phyloP scores from a whole-genome alignment of 1,140 invertebrate genomes.

The Papilio polyxenes region DNA sequence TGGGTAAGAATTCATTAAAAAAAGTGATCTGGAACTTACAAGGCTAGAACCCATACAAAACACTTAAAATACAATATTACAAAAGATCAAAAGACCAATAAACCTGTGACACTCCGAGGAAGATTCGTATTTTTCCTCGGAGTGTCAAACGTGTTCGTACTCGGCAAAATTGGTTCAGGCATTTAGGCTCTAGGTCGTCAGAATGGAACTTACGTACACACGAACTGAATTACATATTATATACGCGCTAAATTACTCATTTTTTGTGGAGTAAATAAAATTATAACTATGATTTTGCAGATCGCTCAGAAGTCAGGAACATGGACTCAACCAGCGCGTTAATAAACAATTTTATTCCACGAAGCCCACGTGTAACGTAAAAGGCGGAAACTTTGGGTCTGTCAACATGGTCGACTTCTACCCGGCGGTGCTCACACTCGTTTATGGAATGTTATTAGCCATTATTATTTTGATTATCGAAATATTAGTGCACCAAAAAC shows the following conservation, averaged over 20 bases:
- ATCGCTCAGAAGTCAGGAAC: constrained; percentile 80
- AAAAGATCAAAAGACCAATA: too few species aligned
- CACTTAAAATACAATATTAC: too few species aligned
- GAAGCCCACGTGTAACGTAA: constrained; percentile 80
- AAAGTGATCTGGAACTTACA: neutral
- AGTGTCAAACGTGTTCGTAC: too few species aligned
- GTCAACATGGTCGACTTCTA: constrained; percentile 81
- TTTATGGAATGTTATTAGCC: constrained; percentile 70
- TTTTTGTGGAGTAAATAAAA: neutral
- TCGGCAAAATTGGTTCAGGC: too few species aligned
- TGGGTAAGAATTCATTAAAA: constrained; percentile 67
- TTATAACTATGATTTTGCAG: constrained; percentile 55
- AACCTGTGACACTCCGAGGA: too few species aligned
- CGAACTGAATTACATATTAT: too few species aligned
- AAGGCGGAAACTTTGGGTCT: constrained; percentile 77
- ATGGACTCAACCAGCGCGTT: constrained; percentile 80
- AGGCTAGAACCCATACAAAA: too few species aligned
- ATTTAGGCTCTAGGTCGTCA: too few species aligned
- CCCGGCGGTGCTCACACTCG: constrained; percentile 68
- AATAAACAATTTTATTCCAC: constrained; percentile 80
- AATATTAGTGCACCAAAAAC: constrained; percentile 47
- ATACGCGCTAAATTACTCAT: too few species aligned
- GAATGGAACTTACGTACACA: too few species aligned
- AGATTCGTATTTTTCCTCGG: too few species aligned
- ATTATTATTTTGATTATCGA: constrained; percentile 54